Evolutionary conservation across 2,888 invertebrate genomes (phyloP).

Genomic region (Philereme transversata): DNA sequence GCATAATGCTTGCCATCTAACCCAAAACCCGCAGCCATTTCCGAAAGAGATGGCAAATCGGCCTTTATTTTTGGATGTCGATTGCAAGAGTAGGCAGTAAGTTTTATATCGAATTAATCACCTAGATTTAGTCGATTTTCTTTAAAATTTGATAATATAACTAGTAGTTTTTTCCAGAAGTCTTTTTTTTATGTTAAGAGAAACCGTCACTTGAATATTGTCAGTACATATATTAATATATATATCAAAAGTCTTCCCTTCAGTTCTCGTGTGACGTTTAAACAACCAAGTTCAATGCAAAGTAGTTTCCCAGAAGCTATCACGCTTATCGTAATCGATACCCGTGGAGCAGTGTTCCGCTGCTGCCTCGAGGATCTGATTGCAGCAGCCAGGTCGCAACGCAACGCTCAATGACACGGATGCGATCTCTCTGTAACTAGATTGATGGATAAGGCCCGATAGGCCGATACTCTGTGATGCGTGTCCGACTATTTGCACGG

Average conservation of each 20-base stretch:
- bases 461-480: conserved; percentile 23
- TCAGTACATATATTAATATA: too few species aligned
- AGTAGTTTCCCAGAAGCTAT: conserved; percentile 30
- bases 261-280: conserved; percentile 20
- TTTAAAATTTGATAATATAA: too few species aligned
- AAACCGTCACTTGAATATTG: too few species aligned
- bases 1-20: too few species aligned
- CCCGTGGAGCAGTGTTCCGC: conserved; percentile 65
- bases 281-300: conserved; percentile 44
- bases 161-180: too few species aligned
- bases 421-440: conserved; percentile 50
- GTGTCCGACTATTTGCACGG: conserved; percentile 18
- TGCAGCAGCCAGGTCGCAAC: conserved; percentile 58
- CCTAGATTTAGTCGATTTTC: too few species aligned
- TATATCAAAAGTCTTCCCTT: neutral
- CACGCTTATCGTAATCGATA: conserved; percentile 59
- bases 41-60: too few species aligned
- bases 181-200: too few species aligned
- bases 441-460: conserved; percentile 33
- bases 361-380: conserved; percentile 58
- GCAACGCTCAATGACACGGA: conserved; percentile 58
- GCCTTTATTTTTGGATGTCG: too few species aligned
- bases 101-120: too few species aligned
- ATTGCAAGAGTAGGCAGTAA: too few species aligned
- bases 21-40: too few species aligned